Base-by-base conservation (phyloP, 2,113 vertebrate genomes). In the Eupsittula cactorum region DNA sequence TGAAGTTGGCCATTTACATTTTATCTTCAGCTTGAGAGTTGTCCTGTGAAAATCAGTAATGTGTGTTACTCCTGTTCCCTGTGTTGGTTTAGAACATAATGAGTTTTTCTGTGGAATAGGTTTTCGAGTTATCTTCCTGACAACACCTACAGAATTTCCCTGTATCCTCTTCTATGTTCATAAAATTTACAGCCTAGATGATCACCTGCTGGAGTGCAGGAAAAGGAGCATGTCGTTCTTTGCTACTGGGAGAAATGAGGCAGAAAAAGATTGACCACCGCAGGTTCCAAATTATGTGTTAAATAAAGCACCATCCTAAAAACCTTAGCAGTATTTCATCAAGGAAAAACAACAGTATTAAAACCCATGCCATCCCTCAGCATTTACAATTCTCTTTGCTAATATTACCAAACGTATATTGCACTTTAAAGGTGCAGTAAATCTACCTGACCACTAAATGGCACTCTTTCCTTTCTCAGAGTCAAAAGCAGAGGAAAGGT, bases 371-470 rank as follows among this genome's bases (percentile, higher is more conserved):
- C 44, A 15, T 15, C 0, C 0, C 25, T 62, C 24, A 27, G 17
- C 44, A 29, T 76, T 79, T 85, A 21, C 46, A 76, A 2, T 76
- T 78, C 19, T 68, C 2, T 2, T 68, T 71, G 11, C 14, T 62
- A 6, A 16, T 60, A 20, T 7, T 86, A 28, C 60, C 15, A 33
- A 44, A 44, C 8, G 16, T 31, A 13, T n/a, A 10, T 28, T 69
- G 44, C 6, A 14, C 1, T 69, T 90, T 27, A 20, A 49, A 57
- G 39, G 5, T 86, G 91, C 84, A 92, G 28, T 60, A 59, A 78
- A 93, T 44, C 35, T 69, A 41, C 83, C 74, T 93, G 70, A 53
- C 88, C 96, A 81, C 92, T 95, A 69, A 87, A 88, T 47, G 96
- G 44, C 94, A 75, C 59, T 96, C n/a, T 87, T 84, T 64, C 62